These are phyloP conservation scores for Melieria omissa DNA, from an alignment of 2,888 invertebrate genomes.

Conservation along the genomic window DNA sequence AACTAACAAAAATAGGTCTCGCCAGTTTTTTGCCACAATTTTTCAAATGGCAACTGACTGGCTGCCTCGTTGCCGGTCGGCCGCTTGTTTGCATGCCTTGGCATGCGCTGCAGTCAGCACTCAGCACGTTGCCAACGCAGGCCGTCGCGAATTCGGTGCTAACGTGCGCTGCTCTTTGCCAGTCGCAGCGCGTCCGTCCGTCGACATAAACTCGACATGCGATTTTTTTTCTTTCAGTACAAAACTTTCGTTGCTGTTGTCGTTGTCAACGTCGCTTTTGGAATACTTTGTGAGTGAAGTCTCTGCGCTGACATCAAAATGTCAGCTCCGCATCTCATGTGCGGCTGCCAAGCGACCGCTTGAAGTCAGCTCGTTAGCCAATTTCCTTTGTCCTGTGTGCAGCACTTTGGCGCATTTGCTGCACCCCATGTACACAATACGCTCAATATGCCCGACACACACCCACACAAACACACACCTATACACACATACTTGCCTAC, in stretches of 20 bases:
- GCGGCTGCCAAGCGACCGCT: no score
- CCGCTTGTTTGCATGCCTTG: background rate
- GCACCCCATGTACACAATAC: background rate
- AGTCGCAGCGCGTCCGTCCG: conserved; percentile 17
- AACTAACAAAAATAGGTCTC: conserved; percentile 14
- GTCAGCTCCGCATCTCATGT: no score
- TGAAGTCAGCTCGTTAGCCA: conserved; percentile 21
- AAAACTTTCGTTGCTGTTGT: no score
- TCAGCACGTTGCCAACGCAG: background rate
- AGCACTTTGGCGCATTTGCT: background rate
- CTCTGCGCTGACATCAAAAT: no score
- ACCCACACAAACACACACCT: background rate
- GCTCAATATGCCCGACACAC: background rate
- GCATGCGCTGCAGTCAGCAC: background rate
- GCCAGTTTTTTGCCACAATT: conserved; percentile 11
- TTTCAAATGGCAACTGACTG: background rate
- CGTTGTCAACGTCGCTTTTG: no score
- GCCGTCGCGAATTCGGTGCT: conserved; percentile 18
- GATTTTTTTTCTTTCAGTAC: no score
- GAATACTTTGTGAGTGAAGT: no score
- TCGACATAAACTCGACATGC: no score
- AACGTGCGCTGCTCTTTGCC: conserved; percentile 16
- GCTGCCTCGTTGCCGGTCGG: background rate
- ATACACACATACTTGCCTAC: background rate
- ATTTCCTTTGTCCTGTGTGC: background rate